Evolutionary conservation across 2,888 invertebrate genomes (phyloP).

Genomic region (Thysanoteuthis rhombus): DNA sequence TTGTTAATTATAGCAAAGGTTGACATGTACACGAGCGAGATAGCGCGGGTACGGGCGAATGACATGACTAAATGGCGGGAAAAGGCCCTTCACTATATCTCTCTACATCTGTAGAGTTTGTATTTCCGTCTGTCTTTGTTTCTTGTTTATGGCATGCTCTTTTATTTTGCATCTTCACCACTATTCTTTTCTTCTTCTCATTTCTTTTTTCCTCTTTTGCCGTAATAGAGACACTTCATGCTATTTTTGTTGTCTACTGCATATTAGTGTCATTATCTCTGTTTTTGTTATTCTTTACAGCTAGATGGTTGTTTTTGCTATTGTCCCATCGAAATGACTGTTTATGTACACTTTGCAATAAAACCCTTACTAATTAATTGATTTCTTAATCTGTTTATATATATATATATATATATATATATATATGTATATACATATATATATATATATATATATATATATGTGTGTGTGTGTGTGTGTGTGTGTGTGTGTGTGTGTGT

Average conservation of each 20-base stretch:
- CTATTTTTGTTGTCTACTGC: neutral
- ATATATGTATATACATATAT: too few relatives aligned
- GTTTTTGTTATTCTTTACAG: neutral
- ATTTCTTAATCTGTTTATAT: neutral
- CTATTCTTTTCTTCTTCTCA: neutral
- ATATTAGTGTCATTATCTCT: neutral
- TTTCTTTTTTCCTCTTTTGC: neutral
- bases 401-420: too few relatives aligned
- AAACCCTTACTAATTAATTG: neutral
- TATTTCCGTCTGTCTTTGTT: neutral
- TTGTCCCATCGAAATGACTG: neutral
- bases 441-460: too few relatives aligned
- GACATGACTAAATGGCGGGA: neutral
- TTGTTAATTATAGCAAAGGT: neutral
- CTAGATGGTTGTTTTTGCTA: neutral
- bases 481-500: too few relatives aligned
- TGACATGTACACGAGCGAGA: neutral
- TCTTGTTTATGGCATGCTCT: neutral
- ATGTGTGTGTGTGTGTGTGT: too few relatives aligned
- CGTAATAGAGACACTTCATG: neutral
- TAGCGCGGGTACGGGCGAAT: neutral
- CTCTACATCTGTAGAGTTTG: neutral
- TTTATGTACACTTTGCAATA: neutral
- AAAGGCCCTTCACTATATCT: neutral
- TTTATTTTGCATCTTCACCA: neutral